Conservation (phyloP, 2,888 invertebrate genomes). For the Chesias legatella region DNA sequence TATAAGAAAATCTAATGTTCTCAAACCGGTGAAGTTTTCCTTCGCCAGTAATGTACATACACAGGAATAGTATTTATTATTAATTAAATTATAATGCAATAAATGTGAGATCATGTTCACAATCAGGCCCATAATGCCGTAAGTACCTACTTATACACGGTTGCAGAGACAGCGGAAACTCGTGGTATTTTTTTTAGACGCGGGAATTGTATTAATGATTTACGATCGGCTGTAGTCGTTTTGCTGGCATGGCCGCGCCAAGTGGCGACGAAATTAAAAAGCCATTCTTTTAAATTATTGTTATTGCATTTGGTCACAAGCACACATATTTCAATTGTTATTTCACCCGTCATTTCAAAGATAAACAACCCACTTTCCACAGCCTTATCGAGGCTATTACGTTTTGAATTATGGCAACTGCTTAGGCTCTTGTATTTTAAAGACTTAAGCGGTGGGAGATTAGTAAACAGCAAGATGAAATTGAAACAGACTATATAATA, state of each 20-base stretch:
- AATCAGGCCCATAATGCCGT: too few relatives aligned
- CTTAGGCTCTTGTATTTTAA: constrained; percentile 1
- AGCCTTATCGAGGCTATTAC: constrained; percentile 10
- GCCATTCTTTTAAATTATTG: constrained; percentile 20
- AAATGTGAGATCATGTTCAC: too few relatives aligned
- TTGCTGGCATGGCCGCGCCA: constrained; percentile 9
- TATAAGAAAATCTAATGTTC: too few relatives aligned
- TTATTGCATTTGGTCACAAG: constrained; percentile 25
- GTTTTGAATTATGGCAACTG: constrained; percentile 10
- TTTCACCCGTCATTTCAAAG: constrained; percentile 13
- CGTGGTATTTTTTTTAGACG: not conserved
- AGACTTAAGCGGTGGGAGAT: not conserved
- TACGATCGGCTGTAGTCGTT: constrained; percentile 6
- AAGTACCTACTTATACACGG: too few relatives aligned
- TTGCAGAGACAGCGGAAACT: too few relatives aligned
- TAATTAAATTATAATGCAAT: too few relatives aligned
- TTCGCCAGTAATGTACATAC: too few relatives aligned
- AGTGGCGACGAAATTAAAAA: constrained; percentile 28
- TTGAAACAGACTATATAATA: not conserved
- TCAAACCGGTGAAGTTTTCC: too few relatives aligned
- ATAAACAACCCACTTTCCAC: constrained; percentile 9
- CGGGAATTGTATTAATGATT: constrained; percentile 12
- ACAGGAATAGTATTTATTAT: too few relatives aligned
- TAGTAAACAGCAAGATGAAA: not conserved
- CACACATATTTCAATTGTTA: constrained; percentile 24